A percentile compares a stretch with the other conserved stretches of the same genome.
These are phyloP conservation scores for Podarcis muralis DNA, from an alignment of 2,113 vertebrate genomes.

Conservation along the genomic window DNA sequence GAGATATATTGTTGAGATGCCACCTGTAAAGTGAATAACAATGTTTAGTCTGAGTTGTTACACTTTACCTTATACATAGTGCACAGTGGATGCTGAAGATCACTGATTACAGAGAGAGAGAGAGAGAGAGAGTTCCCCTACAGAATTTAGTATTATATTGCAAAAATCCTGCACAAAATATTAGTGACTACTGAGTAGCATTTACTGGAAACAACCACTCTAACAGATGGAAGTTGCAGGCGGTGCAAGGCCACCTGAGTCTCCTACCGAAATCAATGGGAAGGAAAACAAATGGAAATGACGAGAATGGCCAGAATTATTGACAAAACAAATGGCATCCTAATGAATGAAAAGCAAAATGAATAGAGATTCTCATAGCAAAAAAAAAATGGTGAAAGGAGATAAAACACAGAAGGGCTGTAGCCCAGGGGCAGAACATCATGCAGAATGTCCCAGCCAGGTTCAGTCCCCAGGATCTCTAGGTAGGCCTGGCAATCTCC, in stretches of 20 bases:
- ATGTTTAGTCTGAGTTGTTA: background rate
- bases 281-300: background rate
- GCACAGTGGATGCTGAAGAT: background rate
- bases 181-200: background rate
- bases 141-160: background rate
- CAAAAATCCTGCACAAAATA: background rate
- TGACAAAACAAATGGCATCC: background rate
- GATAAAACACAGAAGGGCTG: too few species aligned
- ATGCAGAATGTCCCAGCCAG: too few species aligned
- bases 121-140: too few species aligned
- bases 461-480: too few species aligned
- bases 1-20: background rate
- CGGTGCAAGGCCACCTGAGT: background rate
- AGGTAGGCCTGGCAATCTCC: too few species aligned
- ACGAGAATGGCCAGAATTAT: background rate
- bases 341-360: background rate
- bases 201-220: background rate
- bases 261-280: background rate
- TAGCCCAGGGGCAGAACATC: too few species aligned
- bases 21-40: background rate
- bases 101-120: background rate
- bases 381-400: background rate
- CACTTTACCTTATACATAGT: background rate
- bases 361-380: background rate
- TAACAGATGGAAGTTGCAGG: background rate